Percentiles rank a stretch among this genome's conserved stretches.
Evolutionary conservation across 2,888 invertebrate species (phyloP).

Genomic region (Caenorhabditis sp.): DNA sequence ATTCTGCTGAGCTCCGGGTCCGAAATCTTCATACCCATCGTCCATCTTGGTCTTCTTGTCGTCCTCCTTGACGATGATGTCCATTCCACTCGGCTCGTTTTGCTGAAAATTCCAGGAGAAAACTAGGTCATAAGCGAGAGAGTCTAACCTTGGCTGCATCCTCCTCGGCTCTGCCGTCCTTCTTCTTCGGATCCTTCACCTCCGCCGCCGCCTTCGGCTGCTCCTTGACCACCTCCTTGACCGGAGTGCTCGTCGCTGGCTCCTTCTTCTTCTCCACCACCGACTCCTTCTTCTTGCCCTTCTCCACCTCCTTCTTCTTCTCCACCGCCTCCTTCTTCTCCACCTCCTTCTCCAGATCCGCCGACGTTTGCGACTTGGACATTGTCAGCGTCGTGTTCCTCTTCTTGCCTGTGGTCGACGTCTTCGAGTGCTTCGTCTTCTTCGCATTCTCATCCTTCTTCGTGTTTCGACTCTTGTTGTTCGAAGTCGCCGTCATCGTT

Average conservation of each 20-base stretch:
- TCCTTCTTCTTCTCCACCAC: conserved; percentile 6
- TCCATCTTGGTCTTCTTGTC: conserved; percentile 45
- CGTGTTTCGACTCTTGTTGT: conserved; percentile 4
- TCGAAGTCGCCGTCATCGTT: conserved; percentile 4
- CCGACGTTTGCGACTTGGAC: conserved; percentile 5
- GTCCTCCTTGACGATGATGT: conserved; percentile 33
- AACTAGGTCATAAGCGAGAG: no score
- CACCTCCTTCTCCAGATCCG: conserved; percentile 4
- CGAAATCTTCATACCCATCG: conserved; percentile 47
- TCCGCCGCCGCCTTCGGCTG: no score
- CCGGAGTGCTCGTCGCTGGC: no score
- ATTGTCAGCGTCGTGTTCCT: conserved; percentile 11
- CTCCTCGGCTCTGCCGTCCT: background rate
- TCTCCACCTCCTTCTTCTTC: background rate
- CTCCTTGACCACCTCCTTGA: background rate
- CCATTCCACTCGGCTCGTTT: conserved; percentile 35
- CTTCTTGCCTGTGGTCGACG: conserved; percentile 7
- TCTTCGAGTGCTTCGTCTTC: conserved; percentile 12
- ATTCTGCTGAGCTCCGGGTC: conserved; percentile 24
- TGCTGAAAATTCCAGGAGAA: background rate
- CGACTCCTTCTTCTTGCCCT: background rate
- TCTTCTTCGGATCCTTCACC: background rate
- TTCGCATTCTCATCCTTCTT: conserved; percentile 10
- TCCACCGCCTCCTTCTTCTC: background rate
- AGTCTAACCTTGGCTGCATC: conserved; percentile 8